Evolutionary conservation across 2,888 invertebrate species (phyloP).

Genomic region (Syrista parreyssii): DNA sequence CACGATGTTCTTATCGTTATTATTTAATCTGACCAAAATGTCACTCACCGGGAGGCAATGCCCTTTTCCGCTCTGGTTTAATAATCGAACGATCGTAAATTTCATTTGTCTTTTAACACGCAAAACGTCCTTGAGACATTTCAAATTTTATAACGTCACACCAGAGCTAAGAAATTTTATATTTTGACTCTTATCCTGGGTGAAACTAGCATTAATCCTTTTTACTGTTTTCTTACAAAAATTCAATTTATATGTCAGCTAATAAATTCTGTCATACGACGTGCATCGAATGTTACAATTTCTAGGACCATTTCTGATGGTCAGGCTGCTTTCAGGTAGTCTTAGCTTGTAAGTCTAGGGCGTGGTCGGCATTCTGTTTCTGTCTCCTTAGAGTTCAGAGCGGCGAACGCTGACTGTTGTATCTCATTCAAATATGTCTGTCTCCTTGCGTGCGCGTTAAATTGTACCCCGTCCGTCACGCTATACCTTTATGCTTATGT

Average conservation of each 20-base stretch:
- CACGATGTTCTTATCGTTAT: not conserved
- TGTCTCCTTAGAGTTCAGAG: not conserved
- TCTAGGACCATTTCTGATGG: not conserved
- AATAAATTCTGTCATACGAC: not conserved
- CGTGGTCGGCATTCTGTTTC: constrained; percentile 4
- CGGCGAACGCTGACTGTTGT: not conserved
- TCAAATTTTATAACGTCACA: not conserved
- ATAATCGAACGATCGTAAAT: not conserved
- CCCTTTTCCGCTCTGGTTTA: not conserved
- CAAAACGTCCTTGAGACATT: not conserved
- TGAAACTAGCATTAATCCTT: not conserved
- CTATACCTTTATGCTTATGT: not conserved
- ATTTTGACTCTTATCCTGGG: not conserved
- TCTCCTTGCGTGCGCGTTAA: constrained; percentile 2
- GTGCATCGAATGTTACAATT: not conserved
- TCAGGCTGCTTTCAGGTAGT: not conserved
- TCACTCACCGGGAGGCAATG: not conserved
- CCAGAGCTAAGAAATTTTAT: not conserved
- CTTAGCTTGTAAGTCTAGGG: not conserved
- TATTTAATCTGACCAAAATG: not conserved
- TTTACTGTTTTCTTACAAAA: not conserved
- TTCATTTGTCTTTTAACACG: not conserved
- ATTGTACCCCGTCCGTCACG: not conserved
- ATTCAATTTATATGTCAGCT: not conserved
- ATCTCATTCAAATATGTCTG: not conserved